A percentile compares a stretch with the other conserved stretches of the same genome.
Evolutionary conservation across 1,140 invertebrate species (phyloP).

Genomic region (Zaprionus davidi): DNA sequence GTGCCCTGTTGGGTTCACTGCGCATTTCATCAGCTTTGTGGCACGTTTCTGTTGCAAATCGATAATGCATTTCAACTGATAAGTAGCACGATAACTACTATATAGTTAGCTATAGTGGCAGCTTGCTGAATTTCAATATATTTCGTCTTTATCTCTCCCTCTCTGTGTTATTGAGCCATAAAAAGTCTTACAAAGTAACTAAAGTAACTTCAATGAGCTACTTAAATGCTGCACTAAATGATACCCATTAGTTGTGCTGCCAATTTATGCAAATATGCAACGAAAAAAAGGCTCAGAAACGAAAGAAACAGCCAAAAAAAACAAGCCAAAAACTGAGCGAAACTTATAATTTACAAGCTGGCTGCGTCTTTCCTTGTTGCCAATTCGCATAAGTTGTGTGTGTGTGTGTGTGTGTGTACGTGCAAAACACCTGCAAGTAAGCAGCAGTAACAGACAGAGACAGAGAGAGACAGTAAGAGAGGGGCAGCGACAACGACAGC

Average conservation of each 20-base stretch:
- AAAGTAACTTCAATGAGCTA: not conserved
- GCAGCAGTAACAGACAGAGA: constrained; percentile 17
- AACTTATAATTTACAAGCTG: constrained; percentile 76
- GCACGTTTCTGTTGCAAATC: constrained; percentile 1
- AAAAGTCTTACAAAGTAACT: not conserved
- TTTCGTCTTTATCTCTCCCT: not conserved
- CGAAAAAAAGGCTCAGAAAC: no score
- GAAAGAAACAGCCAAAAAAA: no score
- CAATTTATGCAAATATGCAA: constrained; percentile 3
- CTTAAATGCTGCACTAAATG: not conserved
- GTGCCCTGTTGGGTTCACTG: not conserved
- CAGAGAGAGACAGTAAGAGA: not conserved
- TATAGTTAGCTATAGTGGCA: no score
- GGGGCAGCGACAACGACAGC: constrained; percentile 1
- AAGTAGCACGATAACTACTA: not conserved
- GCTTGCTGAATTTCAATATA: not conserved
- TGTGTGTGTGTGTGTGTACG: constrained; percentile 34
- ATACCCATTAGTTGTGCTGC: not conserved
- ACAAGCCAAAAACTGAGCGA: constrained; percentile 29
- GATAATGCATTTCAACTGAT: not conserved
- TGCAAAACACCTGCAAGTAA: constrained; percentile 75
- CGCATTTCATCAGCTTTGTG: not conserved
- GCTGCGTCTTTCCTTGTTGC: constrained; percentile 59
- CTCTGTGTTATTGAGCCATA: not conserved
- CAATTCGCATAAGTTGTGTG: constrained; percentile 15